Evolutionary conservation across 53 echinoderm and acorn worm genomes (phyloP).

Genomic region (Glandiceps talaboti): DNA sequence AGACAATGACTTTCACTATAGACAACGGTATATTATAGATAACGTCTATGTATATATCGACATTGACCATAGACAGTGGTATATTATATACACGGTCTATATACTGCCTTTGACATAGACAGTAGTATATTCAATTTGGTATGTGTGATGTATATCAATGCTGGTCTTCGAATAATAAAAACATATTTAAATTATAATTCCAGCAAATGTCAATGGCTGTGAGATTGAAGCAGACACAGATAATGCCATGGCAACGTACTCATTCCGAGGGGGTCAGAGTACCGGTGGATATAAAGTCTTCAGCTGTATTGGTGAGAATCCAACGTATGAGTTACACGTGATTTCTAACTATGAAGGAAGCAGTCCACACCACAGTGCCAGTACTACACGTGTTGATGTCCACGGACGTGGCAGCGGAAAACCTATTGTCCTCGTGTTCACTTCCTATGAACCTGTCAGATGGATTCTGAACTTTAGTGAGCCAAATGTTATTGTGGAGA

Average conservation of each 20-base stretch:
- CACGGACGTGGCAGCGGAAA: not conserved
- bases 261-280: not conserved
- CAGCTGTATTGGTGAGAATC: slow-evolving; percentile 36
- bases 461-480: not conserved
- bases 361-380: slow-evolving; percentile 3
- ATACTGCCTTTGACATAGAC: not conserved
- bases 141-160: not conserved
- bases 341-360: slow-evolving; percentile 66
- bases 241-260: not conserved
- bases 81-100: no score
- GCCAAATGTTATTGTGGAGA: not conserved
- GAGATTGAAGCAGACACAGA: not conserved
- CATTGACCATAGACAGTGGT: not conserved
- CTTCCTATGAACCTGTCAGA: not conserved
- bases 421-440: not conserved
- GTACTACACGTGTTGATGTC: not conserved
- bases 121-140: not conserved
- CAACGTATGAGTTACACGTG: slow-evolving; percentile 29
- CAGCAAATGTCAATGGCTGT: not conserved
- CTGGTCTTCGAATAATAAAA: not conserved
- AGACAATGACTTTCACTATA: no score
- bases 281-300: slow-evolving; percentile 7
- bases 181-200: not conserved
- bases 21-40: not conserved
- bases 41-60: not conserved